phyloP scores from a whole-genome alignment of 1,140 invertebrate species.

The Leptinotarsa texana region DNA sequence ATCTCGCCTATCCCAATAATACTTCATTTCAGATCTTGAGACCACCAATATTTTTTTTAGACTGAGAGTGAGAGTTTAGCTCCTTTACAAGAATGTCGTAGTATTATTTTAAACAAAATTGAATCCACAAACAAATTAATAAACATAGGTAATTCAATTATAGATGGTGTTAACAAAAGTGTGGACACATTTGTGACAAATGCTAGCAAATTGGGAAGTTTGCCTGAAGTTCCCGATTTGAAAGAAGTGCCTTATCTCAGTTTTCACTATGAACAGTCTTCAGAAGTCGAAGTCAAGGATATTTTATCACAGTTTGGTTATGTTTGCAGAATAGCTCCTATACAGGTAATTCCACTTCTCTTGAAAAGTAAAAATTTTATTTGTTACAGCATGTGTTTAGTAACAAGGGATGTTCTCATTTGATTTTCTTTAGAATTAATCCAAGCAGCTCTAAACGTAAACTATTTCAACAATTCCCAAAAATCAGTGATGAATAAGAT shows the following conservation, averaged over 20 bases:
- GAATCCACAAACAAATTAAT: conserved; percentile 39
- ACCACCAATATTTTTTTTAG: conserved; percentile 32
- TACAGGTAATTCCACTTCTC: conserved; percentile 40
- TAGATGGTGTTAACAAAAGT: conserved; percentile 23
- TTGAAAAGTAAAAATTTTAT: background rate
- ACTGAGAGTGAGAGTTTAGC: conserved; percentile 36
- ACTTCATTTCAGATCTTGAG: background rate
- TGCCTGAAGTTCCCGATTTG: conserved; percentile 44
- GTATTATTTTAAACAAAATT: conserved; percentile 42
- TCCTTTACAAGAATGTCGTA: conserved; percentile 39
- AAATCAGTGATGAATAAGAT: no score
- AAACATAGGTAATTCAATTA: conserved; percentile 31
- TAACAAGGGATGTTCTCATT: background rate
- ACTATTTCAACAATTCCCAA: no score
- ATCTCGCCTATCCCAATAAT: background rate
- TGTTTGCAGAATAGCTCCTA: conserved; percentile 42
- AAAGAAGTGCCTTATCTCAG: conserved; percentile 50
- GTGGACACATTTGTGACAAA: conserved; percentile 37
- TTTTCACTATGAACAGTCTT: conserved; percentile 40
- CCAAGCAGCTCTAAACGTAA: no score
- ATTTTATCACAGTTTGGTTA: conserved; percentile 41
- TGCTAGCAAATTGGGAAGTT: conserved; percentile 40
- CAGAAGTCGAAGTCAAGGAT: conserved; percentile 36
- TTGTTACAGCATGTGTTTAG: background rate
- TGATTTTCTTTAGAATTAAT: no score